Evolutionary conservation across 2,797 vertebrate species (phyloP).

Genomic region (Tokudaia muenninki): DNA sequence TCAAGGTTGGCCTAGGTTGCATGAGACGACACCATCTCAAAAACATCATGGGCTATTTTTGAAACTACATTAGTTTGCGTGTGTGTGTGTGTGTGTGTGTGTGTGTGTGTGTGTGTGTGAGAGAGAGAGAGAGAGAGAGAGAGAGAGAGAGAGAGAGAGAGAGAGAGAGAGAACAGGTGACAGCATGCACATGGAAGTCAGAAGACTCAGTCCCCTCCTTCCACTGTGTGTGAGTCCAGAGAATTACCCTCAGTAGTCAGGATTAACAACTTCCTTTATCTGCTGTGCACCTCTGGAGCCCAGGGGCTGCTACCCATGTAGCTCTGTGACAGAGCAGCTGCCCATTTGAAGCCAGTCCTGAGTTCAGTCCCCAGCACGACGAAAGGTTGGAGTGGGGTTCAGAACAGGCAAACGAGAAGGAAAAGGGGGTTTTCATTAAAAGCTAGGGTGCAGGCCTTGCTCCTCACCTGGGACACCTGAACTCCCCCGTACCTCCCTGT

Average conservation of each 20-base stretch:
- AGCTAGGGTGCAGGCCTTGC: not conserved
- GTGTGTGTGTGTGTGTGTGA: not conserved
- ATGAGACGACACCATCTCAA: not conserved
- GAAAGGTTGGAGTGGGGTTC: not conserved
- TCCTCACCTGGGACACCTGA: not conserved
- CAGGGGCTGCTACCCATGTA: rapidly evolving
- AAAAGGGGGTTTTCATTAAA: not conserved
- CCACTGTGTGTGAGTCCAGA: not conserved
- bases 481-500: not conserved
- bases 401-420: not conserved
- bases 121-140: too few species aligned
- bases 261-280: not conserved
- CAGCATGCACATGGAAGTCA: not conserved
- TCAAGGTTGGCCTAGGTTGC: not conserved
- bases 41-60: not conserved
- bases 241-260: not conserved
- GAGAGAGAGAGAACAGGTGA: too few species aligned
- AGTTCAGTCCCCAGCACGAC: not conserved
- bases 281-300: not conserved
- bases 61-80: not conserved
- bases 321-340: not conserved
- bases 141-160: too few species aligned
- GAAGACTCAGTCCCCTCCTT: not conserved
- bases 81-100: not conserved
- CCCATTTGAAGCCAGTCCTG: not conserved